Base-by-base conservation (phyloP, 2,113 vertebrate genomes). In the Sebastes fasciatus region DNA sequence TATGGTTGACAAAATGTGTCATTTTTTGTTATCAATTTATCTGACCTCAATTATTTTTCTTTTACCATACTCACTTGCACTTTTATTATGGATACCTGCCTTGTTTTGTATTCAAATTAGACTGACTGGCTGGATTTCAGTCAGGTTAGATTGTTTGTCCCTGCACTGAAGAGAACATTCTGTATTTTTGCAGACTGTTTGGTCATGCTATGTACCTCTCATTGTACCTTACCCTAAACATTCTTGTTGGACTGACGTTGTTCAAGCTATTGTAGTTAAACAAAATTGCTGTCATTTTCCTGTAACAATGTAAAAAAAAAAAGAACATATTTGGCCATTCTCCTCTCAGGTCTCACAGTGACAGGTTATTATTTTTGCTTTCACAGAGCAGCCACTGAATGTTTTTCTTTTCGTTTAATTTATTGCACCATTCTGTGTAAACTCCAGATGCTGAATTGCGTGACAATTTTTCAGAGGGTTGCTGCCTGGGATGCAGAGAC, bases 11-110 rank as follows among this genome's bases (percentile, higher is more conserved):
- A 74, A 83, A 82, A 80, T 21, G 61, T 55, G 73, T 75, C 45
- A 55, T 85, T 79, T 64, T 66, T 51, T 77, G 42, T 7, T 69
- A 67, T 84, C 71, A 68, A 62, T 89, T 82, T 58, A 80, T 23
- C 40, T 45, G 40, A 61, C 2, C 2, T n/a, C 34, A n/a, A 14
- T 46, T 76, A 5, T 54, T 43, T 71, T 51, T 3, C 42, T 63
- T 48, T 66, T 45, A 55, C 16, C 26, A 12, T 17, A 4, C 14
- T 46, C 40, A 48, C 10, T 68, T 62, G 6, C 11, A 51, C 2
- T 0, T 65, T 40, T 26, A 67, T n/a, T 46, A 17, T n/a, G 16
- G 62, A 40, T 11, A 26, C 3, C 43, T 40, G 8, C 10, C 63
- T 67, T 19, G 2, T 43, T 55, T 80, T 66, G 43, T 13, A 69